Conservation (phyloP, 2,888 invertebrate species). For the Blastobasis lacticolella region DNA sequence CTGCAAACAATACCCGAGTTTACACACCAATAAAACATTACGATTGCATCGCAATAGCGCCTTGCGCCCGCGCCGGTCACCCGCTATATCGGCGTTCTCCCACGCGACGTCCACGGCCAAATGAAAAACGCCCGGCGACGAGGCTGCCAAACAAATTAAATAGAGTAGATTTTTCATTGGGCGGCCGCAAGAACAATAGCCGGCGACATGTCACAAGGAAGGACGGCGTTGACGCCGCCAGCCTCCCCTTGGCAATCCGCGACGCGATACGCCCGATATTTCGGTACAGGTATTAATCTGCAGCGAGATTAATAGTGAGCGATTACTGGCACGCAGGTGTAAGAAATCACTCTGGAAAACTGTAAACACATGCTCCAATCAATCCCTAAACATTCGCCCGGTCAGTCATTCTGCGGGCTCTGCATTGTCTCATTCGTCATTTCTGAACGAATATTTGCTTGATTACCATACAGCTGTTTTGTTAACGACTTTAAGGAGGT, state of each 20-base stretch:
- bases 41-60: constrained; percentile 43
- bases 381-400: too few species aligned
- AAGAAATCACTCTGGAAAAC: too few species aligned
- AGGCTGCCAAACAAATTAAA: constrained; percentile 69
- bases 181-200: constrained; percentile 62
- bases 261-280: not conserved
- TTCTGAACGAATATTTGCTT: too few species aligned
- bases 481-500: too few species aligned
- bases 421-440: too few species aligned
- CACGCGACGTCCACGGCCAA: constrained; percentile 31
- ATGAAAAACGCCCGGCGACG: constrained; percentile 59
- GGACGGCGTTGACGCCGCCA: constrained; percentile 36
- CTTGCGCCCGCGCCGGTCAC: constrained; percentile 46
- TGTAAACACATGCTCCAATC: too few species aligned
- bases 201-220: constrained; percentile 41
- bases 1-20: constrained; percentile 36
- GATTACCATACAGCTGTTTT: too few species aligned
- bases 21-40: constrained; percentile 59
- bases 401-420: too few species aligned
- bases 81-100: constrained; percentile 42
- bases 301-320: too few species aligned
- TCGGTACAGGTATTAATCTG: too few species aligned
- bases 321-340: too few species aligned
- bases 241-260: constrained; percentile 11
- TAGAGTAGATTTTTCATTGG: constrained; percentile 63